phyloP scores from a whole-genome alignment of 2,888 invertebrate species.

The Metellina segmentata region DNA sequence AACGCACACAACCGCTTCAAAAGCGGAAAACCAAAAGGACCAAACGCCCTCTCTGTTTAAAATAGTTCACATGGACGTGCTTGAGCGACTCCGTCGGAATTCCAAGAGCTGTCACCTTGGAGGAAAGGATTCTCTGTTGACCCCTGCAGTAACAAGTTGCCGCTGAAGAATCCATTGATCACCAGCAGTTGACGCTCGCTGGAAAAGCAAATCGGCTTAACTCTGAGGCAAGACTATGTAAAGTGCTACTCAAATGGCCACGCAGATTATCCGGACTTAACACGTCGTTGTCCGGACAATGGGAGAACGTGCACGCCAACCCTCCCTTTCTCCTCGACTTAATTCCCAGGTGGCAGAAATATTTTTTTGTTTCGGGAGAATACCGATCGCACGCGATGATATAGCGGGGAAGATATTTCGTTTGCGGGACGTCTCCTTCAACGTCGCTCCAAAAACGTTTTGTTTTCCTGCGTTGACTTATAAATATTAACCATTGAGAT shows the following conservation, averaged over 20 bases:
- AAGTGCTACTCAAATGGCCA: constrained; percentile 10
- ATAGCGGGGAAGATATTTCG: no score
- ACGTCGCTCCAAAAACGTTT: no score
- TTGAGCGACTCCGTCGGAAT: background rate
- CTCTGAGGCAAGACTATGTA: constrained; percentile 4
- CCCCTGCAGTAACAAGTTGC: background rate
- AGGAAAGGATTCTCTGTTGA: background rate
- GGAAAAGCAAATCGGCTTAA: constrained; percentile 48
- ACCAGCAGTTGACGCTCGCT: background rate
- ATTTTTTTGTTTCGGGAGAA: constrained; percentile 40
- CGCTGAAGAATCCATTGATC: constrained; percentile 15
- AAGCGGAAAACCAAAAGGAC: no score
- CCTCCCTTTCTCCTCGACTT: background rate
- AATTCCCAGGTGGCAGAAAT: constrained; percentile 33
- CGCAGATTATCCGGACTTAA: constrained; percentile 56
- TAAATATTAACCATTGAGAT: no score
- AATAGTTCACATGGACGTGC: constrained; percentile 30
- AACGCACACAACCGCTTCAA: no score
- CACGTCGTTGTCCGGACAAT: constrained; percentile 66
- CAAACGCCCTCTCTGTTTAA: background rate
- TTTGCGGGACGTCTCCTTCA: no score
- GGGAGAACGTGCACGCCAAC: constrained; percentile 27
- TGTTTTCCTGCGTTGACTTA: no score
- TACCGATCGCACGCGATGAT: constrained; percentile 38
- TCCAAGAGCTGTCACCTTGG: constrained; percentile 6